Evolutionary conservation across 2,888 invertebrate genomes (phyloP), one percentile per base, ranked within the genome.

Genomic region (Coelopa pilipes): DNA sequence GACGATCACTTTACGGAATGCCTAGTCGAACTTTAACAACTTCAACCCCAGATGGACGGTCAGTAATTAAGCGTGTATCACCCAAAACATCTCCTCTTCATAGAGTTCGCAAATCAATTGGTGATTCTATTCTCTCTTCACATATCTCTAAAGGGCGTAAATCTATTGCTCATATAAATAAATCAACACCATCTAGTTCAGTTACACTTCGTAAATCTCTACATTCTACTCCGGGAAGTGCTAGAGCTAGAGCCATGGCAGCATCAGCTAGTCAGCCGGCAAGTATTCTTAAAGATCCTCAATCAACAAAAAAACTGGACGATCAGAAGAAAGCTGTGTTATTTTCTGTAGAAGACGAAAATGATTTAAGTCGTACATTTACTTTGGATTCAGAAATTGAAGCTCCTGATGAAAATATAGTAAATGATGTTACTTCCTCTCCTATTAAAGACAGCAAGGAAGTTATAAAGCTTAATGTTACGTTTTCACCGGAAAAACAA

Each of bases 281-380:
- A 17, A 73, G 72, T 46, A 76, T 74, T 57, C 50, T 72, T 11
- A 74, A 77, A 71, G 67, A 53, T 24, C 53, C 17, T 55, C 59
- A 47, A 24, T 34, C 19, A 13, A 63, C 0, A 60, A 59, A 65
- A 74, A 68, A 67, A 19, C 72, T 12, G 19, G 24, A 24, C 72
- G 71, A 60, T 9, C 57, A 10, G 49, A 63, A 53, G 66, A 66
- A 65, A 7, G 24, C 47, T 12, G 72, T 73, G 12, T 50, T 75
- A 5, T 70, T 76, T 74, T 7, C 66, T 53, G n/a, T 70, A 45
- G 45, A 60, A 17, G 55, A 77, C 13, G 75, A 72, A 4, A 9
- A 5, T 67, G 80, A 81, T 49, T 73, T 83, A 1, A 85, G 81
- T 74, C 80, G 77, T 19, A 84, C 85, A 0, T 84, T 81, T 63